phyloP scores from a whole-genome alignment of 2,797 vertebrate species.

The Protosalanx chinensis region DNA sequence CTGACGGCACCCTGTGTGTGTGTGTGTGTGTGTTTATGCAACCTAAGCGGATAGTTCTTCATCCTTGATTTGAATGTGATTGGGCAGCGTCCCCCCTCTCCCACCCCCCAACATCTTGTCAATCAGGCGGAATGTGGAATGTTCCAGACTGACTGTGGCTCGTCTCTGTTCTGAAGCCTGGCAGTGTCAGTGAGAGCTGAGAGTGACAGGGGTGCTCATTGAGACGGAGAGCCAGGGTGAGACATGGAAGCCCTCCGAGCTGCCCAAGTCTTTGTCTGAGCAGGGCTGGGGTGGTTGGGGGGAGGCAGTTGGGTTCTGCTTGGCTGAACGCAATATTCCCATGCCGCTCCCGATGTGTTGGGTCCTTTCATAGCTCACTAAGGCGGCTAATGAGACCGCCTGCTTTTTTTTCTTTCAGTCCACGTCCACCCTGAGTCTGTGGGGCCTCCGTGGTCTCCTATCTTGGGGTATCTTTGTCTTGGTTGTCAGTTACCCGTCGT shows the following conservation, averaged over 20 bases:
- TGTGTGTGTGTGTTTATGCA: neutral
- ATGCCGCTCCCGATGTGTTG: neutral
- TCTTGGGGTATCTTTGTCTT: neutral
- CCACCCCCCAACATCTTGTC: neutral
- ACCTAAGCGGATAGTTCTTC: neutral
- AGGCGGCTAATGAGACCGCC: conserved; percentile 15
- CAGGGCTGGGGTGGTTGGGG: neutral
- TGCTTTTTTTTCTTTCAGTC: conserved; percentile 15
- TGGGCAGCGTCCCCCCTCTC: neutral
- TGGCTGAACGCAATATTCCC: neutral
- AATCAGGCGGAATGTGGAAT: neutral
- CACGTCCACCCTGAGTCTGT: conserved; percentile 14
- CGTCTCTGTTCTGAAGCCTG: neutral
- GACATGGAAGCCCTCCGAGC: neutral
- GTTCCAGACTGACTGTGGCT: neutral
- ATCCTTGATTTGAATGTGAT: neutral
- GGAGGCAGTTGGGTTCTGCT: conserved; percentile 1
- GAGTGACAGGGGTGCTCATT: neutral
- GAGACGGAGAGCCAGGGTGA: neutral
- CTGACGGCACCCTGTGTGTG: neutral
- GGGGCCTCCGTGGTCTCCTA: neutral
- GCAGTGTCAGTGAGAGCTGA: neutral
- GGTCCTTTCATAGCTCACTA: conserved; percentile 29
- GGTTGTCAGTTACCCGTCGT: neutral
- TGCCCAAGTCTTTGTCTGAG: neutral